These are phyloP conservation scores for Ormyrus nitidulus DNA, from an alignment of 2,888 invertebrate genomes.

Conservation along the genomic window DNA sequence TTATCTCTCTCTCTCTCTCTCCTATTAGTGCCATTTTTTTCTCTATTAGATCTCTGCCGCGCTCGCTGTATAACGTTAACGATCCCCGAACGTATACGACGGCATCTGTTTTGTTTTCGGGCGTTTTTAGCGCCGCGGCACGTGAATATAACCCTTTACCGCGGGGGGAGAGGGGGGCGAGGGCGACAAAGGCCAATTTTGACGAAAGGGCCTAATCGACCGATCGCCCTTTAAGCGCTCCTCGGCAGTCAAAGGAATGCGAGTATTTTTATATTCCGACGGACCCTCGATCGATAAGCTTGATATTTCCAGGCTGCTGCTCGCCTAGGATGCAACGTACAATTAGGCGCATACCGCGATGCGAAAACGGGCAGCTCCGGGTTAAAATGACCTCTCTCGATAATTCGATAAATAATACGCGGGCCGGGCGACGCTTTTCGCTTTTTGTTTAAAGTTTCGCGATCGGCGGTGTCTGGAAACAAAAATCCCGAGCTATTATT, in stretches of 20 bases:
- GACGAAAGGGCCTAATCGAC: too few species aligned
- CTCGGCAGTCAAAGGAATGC: neutral
- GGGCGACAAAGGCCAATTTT: too few species aligned
- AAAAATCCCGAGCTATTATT: too few species aligned
- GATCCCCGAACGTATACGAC: too few species aligned
- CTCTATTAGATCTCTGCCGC: too few species aligned
- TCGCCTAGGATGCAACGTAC: neutral
- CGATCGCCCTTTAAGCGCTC: neutral
- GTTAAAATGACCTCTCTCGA: neutral
- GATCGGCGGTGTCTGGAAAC: too few species aligned
- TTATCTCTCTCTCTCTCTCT: neutral
- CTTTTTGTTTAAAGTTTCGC: too few species aligned
- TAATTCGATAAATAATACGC: neutral
- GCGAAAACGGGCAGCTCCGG: neutral
- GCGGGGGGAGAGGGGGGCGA: neutral
- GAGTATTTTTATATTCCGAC: conserved; percentile 10
- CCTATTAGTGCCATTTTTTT: too few species aligned
- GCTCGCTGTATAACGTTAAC: too few species aligned
- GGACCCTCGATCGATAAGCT: neutral
- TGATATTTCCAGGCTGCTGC: neutral
- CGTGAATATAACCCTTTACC: neutral
- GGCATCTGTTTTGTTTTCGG: too few species aligned
- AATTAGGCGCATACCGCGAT: neutral
- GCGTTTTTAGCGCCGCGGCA: neutral
- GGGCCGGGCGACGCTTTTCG: too few species aligned